A percentile compares a stretch with the other conserved stretches of the same genome.
Evolutionary conservation across 2,888 invertebrate genomes (phyloP).

Genomic region (Rhimphoctona megacephalus): DNA sequence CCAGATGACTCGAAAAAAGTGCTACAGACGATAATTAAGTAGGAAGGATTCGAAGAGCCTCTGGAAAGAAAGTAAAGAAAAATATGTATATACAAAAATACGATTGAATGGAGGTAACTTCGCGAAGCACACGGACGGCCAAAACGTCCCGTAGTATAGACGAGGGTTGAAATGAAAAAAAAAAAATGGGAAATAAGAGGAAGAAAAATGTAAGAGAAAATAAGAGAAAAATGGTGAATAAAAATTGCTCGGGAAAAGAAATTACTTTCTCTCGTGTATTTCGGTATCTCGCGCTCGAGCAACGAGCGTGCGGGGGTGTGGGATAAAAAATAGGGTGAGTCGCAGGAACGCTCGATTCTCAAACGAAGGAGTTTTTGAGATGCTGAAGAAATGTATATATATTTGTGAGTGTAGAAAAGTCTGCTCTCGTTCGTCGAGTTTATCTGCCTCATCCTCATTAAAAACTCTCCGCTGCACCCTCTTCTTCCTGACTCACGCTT

Average conservation of each 20-base stretch:
- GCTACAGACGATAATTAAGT: slow-evolving; percentile 9
- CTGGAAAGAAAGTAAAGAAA: neutral
- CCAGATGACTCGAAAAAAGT: neutral
- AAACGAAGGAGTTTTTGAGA: slow-evolving; percentile 64
- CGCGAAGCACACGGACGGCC: slow-evolving; percentile 7
- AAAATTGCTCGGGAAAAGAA: slow-evolving; percentile 77
- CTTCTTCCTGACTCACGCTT: slow-evolving; percentile 74
- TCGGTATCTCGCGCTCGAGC: slow-evolving; percentile 75
- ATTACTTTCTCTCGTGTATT: slow-evolving; percentile 78
- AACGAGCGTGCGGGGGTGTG: slow-evolving; percentile 31
- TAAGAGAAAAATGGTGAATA: slow-evolving; percentile 64
- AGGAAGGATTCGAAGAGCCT: slow-evolving; percentile 6
- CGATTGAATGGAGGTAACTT: slow-evolving; percentile 36
- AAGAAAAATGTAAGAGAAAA: slow-evolving; percentile 15
- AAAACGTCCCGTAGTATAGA: slow-evolving; percentile 18
- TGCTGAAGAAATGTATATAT: slow-evolving; percentile 32
- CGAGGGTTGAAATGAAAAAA: slow-evolving; percentile 24
- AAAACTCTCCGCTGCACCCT: slow-evolving; percentile 76
- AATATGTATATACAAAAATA: neutral
- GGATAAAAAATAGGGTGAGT: slow-evolving; percentile 30
- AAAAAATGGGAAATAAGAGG: neutral
- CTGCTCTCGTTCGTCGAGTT: slow-evolving; percentile 63
- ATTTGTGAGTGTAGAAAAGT: slow-evolving; percentile 8
- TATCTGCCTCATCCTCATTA: slow-evolving; percentile 84
- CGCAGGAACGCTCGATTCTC: slow-evolving; percentile 41